These are phyloP conservation scores for Eudyptes chrysolophus DNA, from an alignment of 2,113 vertebrate genomes.

Conservation along the genomic window DNA sequence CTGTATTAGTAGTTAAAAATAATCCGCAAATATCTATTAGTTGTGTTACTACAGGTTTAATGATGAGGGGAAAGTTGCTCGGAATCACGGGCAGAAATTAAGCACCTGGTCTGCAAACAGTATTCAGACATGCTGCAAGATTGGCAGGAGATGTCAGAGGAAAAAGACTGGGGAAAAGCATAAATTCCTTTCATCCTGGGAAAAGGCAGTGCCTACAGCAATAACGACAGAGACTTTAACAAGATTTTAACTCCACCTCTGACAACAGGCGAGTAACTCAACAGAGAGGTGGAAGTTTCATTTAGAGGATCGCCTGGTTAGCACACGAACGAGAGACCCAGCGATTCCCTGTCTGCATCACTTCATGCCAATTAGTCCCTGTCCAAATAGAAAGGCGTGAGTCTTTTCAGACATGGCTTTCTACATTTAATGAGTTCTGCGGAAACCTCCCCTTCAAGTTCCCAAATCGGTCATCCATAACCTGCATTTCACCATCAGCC, in stretches of 20 bases:
- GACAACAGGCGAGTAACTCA: fast-evolving
- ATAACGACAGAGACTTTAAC: not conserved
- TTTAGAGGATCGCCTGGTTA: not conserved
- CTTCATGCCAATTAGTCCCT: not conserved
- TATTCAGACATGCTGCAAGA: not conserved
- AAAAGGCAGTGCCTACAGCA: not conserved
- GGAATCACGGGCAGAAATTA: not conserved
- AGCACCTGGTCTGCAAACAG: not conserved
- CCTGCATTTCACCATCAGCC: not conserved
- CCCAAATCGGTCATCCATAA: not conserved
- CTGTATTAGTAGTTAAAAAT: not conserved
- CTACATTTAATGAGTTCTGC: not conserved
- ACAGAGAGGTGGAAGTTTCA: not conserved
- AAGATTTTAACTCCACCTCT: not conserved
- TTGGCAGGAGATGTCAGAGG: not conserved
- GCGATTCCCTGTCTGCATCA: not conserved
- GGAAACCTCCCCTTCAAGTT: not conserved
- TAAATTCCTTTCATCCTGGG: not conserved
- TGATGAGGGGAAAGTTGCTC: fast-evolving
- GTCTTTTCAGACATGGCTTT: not conserved
- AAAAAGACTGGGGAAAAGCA: not conserved
- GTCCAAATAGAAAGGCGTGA: not conserved
- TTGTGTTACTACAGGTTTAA: not conserved
- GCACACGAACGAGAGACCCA: not conserved
- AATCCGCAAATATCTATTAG: not conserved